phyloP scores from a whole-genome alignment of 1,140 invertebrate genomes.

The Trissolcus basalis region DNA sequence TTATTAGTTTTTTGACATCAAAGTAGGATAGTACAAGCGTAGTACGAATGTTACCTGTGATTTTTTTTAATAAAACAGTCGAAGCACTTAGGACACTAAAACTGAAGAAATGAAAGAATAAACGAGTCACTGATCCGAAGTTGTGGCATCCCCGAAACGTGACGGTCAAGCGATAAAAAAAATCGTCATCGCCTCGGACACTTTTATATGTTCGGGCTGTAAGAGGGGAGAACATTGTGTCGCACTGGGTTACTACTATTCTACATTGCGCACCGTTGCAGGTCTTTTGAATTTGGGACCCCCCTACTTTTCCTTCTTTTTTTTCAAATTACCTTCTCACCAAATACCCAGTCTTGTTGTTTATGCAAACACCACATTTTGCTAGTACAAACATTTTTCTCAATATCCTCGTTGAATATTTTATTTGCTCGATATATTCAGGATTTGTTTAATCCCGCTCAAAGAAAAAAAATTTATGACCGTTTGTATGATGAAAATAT shows the following conservation, averaged over 20 bases:
- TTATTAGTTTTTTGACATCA: no score
- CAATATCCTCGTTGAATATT: no score
- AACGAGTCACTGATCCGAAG: slow-evolving; percentile 13
- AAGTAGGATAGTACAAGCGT: no score
- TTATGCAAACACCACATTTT: background rate
- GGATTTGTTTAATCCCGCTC: no score
- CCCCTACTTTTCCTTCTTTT: slow-evolving; percentile 4
- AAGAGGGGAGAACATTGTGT: slow-evolving; percentile 41
- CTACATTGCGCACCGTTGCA: slow-evolving; percentile 30
- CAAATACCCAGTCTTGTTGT: background rate
- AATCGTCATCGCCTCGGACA: slow-evolving; percentile 26
- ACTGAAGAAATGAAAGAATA: background rate
- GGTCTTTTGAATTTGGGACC: slow-evolving; percentile 23
- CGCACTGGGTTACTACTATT: slow-evolving; percentile 51
- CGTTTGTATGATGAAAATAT: no score
- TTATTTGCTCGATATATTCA: no score
- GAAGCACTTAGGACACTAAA: background rate
- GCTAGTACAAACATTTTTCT: no score
- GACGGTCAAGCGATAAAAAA: slow-evolving; percentile 41
- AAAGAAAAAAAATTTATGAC: no score
- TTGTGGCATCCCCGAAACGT: slow-evolving; percentile 25
- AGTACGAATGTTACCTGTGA: no score
- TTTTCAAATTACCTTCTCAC: slow-evolving; percentile 2
- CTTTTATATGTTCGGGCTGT: slow-evolving; percentile 35
- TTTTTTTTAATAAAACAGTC: no score